A percentile compares a stretch with the other conserved stretches of the same genome.
Conservation (phyloP, 2,113 vertebrate species). For the Lichenostomus cassidix region DNA sequence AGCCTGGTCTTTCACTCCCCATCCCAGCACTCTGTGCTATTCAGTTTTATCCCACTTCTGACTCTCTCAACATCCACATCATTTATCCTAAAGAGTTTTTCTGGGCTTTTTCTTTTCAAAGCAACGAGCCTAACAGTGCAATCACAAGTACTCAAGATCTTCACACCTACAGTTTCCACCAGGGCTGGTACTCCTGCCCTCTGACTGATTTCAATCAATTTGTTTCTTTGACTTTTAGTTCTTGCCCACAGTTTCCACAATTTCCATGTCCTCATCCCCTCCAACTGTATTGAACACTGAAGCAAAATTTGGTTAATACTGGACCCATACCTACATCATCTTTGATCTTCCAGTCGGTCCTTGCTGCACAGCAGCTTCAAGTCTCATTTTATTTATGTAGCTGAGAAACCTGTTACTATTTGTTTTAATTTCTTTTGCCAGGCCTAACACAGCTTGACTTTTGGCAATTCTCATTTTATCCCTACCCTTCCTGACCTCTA, state of each 20-base stretch:
- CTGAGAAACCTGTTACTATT: conserved; percentile 66
- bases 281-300: background rate
- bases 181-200: background rate
- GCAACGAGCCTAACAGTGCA: background rate
- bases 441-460: conserved; percentile 54
- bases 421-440: conserved; percentile 64
- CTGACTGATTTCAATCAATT: background rate
- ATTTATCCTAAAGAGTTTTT: background rate
- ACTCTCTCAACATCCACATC: background rate
- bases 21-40: background rate
- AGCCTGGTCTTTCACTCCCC: background rate
- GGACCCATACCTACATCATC: conserved; percentile 15
- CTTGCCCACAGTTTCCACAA: background rate
- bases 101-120: background rate
- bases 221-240: background rate
- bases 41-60: background rate
- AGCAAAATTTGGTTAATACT: background rate
- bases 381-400: conserved; percentile 63
- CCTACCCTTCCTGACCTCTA: conserved; percentile 54
- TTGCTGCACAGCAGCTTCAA: conserved; percentile 13
- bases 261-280: background rate
- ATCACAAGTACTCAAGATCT: background rate
- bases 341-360: conserved; percentile 19
- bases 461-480: conserved; percentile 58
- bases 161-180: background rate